Evolutionary conservation across 2,797 vertebrate genomes (phyloP), one percentile per base, ranked within the genome.

Genomic region (Poecilia picta): DNA sequence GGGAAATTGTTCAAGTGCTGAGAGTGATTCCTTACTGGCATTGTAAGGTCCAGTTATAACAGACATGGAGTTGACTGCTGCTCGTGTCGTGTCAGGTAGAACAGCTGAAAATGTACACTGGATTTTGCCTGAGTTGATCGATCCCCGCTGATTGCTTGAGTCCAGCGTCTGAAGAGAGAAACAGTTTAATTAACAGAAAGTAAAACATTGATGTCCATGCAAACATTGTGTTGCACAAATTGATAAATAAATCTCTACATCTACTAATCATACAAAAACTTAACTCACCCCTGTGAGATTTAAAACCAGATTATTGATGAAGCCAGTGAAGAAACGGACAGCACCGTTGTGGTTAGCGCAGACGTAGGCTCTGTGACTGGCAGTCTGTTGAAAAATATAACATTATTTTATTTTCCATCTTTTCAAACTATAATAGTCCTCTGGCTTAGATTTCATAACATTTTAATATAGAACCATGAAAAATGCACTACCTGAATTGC

Each of bases 301-400:
- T 41, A 93, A 68, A 7, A 0, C 0, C 18, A 1, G 2, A 1
- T 83, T 75, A n/a, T 39, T 0, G 6, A 88, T 31, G 0, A 31
- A 0, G 45, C 82, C 23, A 0, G 33, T 0, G 0, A 91, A 13
- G 75, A 92, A 92, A 2, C 0, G 0, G 0, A 92, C 59, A 0
- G 0, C 0, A 0, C 62, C 11, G 0, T 82, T 85, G 62, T 75
- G 8, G 8, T 89, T 93, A 18, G 84, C 89, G 47, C 92, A 94
- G 28, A 94, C 0, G 23, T 87, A 93, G 49, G 86, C 77, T 0
- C 23, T 11, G 72, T 74, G 82, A 5, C 76, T 74, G 0, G 0
- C 23, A 57, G 74, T 80, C 92, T 93, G 75, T 57, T 15, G 43
- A 8, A 79, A 75, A 84, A 82, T 0, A 59, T 82, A 10, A 72